These are phyloP conservation scores for Aphis craccivora DNA, from an alignment of 1,140 invertebrate species.

Conservation along the genomic window DNA sequence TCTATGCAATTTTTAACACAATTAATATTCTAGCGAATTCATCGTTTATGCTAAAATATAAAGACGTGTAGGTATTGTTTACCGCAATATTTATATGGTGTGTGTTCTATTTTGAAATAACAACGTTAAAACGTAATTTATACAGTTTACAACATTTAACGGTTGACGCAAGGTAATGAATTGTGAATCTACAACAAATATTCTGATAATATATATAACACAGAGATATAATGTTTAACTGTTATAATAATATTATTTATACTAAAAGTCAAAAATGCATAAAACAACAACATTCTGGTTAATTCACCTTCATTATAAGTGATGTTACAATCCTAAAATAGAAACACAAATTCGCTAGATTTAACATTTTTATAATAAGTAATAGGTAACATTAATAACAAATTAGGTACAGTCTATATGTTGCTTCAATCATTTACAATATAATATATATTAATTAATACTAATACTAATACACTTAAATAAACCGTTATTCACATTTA, in stretches of 20 bases:
- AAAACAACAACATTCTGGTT: no score
- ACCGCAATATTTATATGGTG: neutral
- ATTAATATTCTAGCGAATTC: neutral
- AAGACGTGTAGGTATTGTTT: neutral
- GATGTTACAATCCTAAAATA: neutral
- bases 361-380: neutral
- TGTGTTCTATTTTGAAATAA: no score
- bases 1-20: neutral
- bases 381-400: neutral
- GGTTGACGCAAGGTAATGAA: neutral
- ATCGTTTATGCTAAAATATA: neutral
- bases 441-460: neutral
- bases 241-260: neutral
- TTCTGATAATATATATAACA: neutral
- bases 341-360: neutral
- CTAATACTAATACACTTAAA: neutral
- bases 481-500: neutral
- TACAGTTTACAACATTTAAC: neutral
- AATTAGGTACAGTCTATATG: neutral
- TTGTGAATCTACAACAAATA: neutral
- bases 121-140: neutral
- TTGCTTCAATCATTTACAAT: neutral
- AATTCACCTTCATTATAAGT: neutral
- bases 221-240: neutral
- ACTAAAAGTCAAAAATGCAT: neutral